Conservation (phyloP, 2,888 invertebrate genomes). For the Zootermopsis nevadensis region DNA sequence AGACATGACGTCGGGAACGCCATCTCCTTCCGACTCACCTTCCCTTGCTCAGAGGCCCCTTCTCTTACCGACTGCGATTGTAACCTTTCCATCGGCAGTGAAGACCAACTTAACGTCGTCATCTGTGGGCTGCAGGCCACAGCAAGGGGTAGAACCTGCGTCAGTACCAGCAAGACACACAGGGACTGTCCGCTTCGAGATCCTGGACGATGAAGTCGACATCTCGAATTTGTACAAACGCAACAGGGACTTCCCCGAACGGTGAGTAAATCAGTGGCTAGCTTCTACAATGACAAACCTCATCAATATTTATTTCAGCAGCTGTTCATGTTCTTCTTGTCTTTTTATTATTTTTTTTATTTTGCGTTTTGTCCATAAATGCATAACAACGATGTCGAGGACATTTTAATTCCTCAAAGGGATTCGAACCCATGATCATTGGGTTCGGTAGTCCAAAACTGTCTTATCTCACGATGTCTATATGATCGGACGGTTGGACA, state of each 20-base stretch:
- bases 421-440: too few species aligned
- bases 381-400: too few species aligned
- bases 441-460: too few species aligned
- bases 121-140: neutral
- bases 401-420: too few species aligned
- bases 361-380: too few species aligned
- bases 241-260: neutral
- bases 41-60: constrained; percentile 59
- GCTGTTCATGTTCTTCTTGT: too few species aligned
- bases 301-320: too few species aligned
- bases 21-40: constrained; percentile 60
- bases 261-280: constrained; percentile 1
- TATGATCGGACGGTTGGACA: too few species aligned
- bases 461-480: too few species aligned
- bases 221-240: neutral
- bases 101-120: constrained; percentile 48
- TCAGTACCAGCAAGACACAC: neutral
- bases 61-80: constrained; percentile 51
- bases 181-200: constrained; percentile 42
- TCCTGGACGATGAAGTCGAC: constrained; percentile 6
- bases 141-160: neutral
- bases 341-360: too few species aligned
- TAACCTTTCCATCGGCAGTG: constrained; percentile 42
- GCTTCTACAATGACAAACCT: neutral
- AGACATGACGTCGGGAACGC: constrained; percentile 59